These are phyloP conservation scores for Cynocephalus volans DNA, from an alignment of 2,113 vertebrate genomes.

Conservation along the genomic window DNA sequence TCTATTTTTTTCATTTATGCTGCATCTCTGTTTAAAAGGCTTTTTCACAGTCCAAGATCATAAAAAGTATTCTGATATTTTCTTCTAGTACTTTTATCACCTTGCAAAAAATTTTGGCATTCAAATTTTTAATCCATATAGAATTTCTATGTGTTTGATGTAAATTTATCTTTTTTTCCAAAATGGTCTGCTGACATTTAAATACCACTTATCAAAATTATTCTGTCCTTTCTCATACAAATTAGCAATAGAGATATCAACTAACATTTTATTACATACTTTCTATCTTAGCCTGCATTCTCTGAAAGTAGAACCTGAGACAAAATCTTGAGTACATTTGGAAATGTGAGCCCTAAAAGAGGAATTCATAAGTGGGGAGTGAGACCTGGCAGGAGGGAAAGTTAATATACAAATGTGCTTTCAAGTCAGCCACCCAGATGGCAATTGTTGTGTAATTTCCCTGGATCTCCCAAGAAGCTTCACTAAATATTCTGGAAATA, in stretches of 20 bases:
- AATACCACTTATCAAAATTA: constrained; percentile 21
- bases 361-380: not conserved
- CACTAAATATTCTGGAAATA: not conserved
- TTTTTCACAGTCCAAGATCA: not conserved
- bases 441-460: not conserved
- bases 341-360: not conserved
- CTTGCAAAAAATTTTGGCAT: not conserved
- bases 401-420: not conserved
- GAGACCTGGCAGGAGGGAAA: not conserved
- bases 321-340: not conserved
- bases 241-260: constrained; percentile 4
- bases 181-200: constrained; percentile 30
- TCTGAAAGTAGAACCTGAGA: not conserved
- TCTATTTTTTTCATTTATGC: constrained; percentile 4
- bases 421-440: not conserved
- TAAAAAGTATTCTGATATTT: constrained; percentile 39
- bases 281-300: not conserved
- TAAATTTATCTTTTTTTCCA: constrained; percentile 32
- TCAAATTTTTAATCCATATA: constrained; percentile 7
- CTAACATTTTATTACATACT: not conserved
- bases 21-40: not conserved
- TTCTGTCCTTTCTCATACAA: constrained; percentile 19
- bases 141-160: not conserved
- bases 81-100: constrained; percentile 41
- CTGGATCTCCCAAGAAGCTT: not conserved